Percentiles rank a stretch among this genome's conserved stretches.
Conservation (phyloP, 2,797 vertebrate genomes). For the Denticeps clupeoides region DNA sequence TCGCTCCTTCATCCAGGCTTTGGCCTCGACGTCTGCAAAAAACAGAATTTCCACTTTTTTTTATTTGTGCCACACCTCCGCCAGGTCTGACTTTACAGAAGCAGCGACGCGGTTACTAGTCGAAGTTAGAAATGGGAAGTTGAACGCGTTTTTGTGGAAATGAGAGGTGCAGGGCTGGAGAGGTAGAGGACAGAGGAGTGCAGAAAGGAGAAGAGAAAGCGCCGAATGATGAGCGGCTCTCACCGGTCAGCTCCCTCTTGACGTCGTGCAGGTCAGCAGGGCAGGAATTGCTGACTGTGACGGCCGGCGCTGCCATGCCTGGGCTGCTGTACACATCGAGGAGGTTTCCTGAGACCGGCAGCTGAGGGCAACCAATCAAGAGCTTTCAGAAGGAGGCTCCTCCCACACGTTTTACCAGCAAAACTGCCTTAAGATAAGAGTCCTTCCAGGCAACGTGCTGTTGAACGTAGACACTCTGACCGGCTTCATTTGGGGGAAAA, state of each 20-base stretch:
- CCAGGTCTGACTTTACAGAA: not conserved
- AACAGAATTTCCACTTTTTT: not conserved
- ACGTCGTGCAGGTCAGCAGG: slow-evolving; percentile 66
- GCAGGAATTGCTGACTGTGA: slow-evolving; percentile 75
- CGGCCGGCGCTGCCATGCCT: slow-evolving; percentile 47
- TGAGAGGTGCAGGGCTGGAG: slow-evolving; percentile 6
- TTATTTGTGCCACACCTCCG: not conserved
- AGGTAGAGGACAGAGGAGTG: not conserved
- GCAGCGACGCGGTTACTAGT: slow-evolving; percentile 1
- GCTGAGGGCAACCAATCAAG: slow-evolving; percentile 48
- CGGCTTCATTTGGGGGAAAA: not conserved
- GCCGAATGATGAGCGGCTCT: not conserved
- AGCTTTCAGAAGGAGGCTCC: not conserved
- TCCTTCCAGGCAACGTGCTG: not conserved
- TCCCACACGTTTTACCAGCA: slow-evolving; percentile 5
- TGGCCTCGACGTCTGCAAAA: slow-evolving; percentile 54
- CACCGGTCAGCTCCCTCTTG: slow-evolving; percentile 67
- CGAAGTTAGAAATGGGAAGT: slow-evolving; percentile 16
- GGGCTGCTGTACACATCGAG: slow-evolving; percentile 62
- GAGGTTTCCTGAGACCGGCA: slow-evolving; percentile 65
- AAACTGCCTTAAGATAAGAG: not conserved
- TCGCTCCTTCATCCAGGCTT: slow-evolving; percentile 72
- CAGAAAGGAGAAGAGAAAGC: not conserved
- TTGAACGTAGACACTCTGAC: not conserved
- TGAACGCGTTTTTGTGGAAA: too few species aligned